Evolutionary conservation across 1,140 invertebrate species (phyloP), one percentile per base, ranked within the genome.

Genomic region (Neodiprion pinetum): DNA sequence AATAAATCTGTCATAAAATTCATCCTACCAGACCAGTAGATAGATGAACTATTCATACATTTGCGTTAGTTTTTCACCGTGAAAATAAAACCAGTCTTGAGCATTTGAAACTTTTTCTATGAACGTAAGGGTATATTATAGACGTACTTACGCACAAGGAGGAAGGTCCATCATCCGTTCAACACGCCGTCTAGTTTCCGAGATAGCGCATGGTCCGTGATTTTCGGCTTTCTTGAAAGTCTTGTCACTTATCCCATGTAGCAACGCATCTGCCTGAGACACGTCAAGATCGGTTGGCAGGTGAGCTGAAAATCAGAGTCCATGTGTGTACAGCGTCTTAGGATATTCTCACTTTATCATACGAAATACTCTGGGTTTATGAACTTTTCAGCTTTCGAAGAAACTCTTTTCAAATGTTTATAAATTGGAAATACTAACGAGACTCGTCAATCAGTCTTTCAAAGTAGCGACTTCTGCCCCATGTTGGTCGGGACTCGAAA

Each of bases 361-460:
- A 40, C 28, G 28, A 40, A 5, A 40, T 40, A 40, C 28, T 40
- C 28, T 49, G 50, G 53, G 48, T 72, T 48, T 9, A 75, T 17
- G 67, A 75, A 67, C 14, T 75, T 48, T 48, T 47, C 14, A 7
- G 49, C 47, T 73, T 68, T 67, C 17, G 9, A 48, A 40, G 28
- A 40, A 40, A 5, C 28, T 40, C 5, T 2, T 3, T 40, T 5
- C 28, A 40, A 40, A 40, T 40, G 5, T 5, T 40, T 40, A 66
- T 61, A 48, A 47, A 21, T 21, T 23, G 8, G 7, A 23, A 47
- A 17, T 23, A 73, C 74, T 73, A 12, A 77, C 76, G 74, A 17
- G 74, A 75, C 70, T 77, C 65, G 66, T 77, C 74, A 9, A 77
- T 75, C 23, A 77, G 69, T 21, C 74, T 72, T 67, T 75, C 76